These are phyloP conservation scores for Lochmaea capreae DNA, from an alignment of 2,888 invertebrate species.

Conservation along the genomic window DNA sequence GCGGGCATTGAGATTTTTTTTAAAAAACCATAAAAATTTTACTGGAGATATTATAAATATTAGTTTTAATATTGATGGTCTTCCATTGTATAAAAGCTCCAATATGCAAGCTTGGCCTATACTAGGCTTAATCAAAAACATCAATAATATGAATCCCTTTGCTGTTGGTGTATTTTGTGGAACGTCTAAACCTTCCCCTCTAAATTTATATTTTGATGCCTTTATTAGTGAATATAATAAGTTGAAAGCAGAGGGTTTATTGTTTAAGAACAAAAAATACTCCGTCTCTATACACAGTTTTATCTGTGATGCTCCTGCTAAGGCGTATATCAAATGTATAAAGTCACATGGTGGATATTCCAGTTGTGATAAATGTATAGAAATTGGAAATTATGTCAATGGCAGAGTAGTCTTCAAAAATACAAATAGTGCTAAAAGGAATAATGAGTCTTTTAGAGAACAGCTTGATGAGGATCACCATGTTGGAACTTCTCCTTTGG, in stretches of 20 bases:
- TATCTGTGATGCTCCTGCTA: conserved; percentile 34
- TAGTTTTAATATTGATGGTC: conserved; percentile 31
- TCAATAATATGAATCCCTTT: conserved; percentile 24
- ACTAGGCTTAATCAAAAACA: conserved; percentile 33
- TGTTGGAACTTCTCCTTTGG: conserved; percentile 28
- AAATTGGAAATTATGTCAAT: conserved; percentile 18
- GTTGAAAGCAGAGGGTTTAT: conserved; percentile 24
- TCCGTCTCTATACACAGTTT: conserved; percentile 17
- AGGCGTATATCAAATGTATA: conserved; percentile 32
- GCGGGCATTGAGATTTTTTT: not conserved
- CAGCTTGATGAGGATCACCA: conserved; percentile 34
- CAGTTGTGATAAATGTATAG: conserved; percentile 29
- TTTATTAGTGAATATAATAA: conserved; percentile 28
- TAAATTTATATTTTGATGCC: conserved; percentile 26
- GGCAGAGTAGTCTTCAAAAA: conserved; percentile 19
- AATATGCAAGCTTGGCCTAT: conserved; percentile 34
- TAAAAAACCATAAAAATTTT: not conserved
- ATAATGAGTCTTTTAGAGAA: too few species aligned
- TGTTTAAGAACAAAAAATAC: conserved; percentile 22
- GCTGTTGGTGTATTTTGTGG: conserved; percentile 35
- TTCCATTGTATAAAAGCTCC: conserved; percentile 35
- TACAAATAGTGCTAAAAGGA: too few species aligned
- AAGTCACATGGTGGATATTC: conserved; percentile 34
- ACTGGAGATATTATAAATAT: not conserved
- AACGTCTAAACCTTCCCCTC: conserved; percentile 23